Percentiles rank a stretch among this genome's conserved stretches.
Conservation (phyloP, 2,113 vertebrate species). For the Anoplopoma fimbria region DNA sequence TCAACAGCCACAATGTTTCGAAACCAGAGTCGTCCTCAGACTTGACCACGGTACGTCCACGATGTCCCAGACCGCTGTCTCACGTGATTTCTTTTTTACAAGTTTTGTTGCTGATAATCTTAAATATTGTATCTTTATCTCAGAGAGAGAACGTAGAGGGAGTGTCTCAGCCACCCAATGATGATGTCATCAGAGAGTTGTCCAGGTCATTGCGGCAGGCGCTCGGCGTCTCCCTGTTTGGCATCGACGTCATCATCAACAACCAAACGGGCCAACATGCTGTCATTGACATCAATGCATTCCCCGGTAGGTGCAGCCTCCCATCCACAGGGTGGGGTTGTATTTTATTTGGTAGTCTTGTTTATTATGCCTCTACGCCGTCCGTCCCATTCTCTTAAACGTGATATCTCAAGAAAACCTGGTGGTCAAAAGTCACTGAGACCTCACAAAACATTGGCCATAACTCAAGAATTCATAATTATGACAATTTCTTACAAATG, state of each 20-base stretch:
- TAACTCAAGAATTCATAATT: no score
- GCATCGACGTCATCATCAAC: constrained; percentile 98
- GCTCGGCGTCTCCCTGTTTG: constrained; percentile 94
- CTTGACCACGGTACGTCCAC: constrained; percentile 91
- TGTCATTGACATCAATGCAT: constrained; percentile 98
- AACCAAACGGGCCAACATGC: constrained; percentile 97
- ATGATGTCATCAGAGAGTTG: constrained; percentile 94
- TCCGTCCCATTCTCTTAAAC: no score
- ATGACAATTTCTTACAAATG: no score
- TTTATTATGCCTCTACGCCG: no score
- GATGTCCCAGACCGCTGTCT: not conserved
- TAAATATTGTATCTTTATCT: not conserved
- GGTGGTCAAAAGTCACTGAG: no score
- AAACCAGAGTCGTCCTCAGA: constrained; percentile 98
- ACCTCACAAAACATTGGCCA: no score
- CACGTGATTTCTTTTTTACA: not conserved
- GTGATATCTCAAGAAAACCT: no score
- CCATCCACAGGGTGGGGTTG: not conserved
- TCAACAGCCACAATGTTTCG: constrained; percentile 99
- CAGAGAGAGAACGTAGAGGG: constrained; percentile 97
- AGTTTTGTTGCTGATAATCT: not conserved
- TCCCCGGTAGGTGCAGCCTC: constrained; percentile 87
- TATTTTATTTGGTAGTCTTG: not conserved
- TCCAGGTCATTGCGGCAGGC: constrained; percentile 91
- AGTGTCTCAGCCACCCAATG: constrained; percentile 91